Percentiles rank a stretch among this genome's conserved stretches.
Conservation (phyloP, 2,888 invertebrate genomes). For the Cerastis leucographa region DNA sequence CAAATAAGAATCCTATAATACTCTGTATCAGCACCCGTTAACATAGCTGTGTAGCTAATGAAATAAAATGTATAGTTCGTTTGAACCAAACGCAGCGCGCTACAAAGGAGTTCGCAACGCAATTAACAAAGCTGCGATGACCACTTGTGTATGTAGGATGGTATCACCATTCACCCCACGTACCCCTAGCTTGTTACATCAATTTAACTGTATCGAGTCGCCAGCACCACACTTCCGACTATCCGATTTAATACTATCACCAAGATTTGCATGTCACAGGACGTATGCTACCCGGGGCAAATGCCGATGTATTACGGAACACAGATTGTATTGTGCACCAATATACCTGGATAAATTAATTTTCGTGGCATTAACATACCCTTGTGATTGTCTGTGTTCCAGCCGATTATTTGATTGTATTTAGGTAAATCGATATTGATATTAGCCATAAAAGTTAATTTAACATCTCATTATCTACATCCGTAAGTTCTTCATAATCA, state of each 20-base stretch:
- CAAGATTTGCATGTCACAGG: slow-evolving; percentile 90
- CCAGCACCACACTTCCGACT: slow-evolving; percentile 81
- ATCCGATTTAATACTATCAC: slow-evolving; percentile 89
- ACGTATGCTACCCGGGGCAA: slow-evolving; percentile 78
- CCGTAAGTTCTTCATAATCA: slow-evolving; percentile 21
- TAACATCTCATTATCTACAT: not conserved
- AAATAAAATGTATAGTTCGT: slow-evolving; percentile 70
- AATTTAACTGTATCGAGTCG: slow-evolving; percentile 80
- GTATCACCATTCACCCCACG: slow-evolving; percentile 76
- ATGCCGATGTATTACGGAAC: slow-evolving; percentile 79
- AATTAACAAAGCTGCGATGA: slow-evolving; percentile 80
- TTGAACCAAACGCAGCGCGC: slow-evolving; percentile 73
- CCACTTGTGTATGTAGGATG: slow-evolving; percentile 67
- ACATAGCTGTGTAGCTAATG: slow-evolving; percentile 50
- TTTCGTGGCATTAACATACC: slow-evolving; percentile 70
- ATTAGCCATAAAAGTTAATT: not conserved
- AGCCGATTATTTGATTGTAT: slow-evolving; percentile 49
- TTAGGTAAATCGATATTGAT: slow-evolving; percentile 33
- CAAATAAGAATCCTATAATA: not conserved
- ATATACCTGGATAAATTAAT: slow-evolving; percentile 80
- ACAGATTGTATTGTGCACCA: slow-evolving; percentile 77
- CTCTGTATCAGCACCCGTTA: slow-evolving; percentile 1
- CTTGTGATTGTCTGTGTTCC: slow-evolving; percentile 58
- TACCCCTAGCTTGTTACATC: slow-evolving; percentile 83
- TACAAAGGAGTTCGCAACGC: slow-evolving; percentile 80